phyloP scores from a whole-genome alignment of 30 jellyfish, hydroid and myxozoan genomes.

The Sanderia malayensis region DNA sequence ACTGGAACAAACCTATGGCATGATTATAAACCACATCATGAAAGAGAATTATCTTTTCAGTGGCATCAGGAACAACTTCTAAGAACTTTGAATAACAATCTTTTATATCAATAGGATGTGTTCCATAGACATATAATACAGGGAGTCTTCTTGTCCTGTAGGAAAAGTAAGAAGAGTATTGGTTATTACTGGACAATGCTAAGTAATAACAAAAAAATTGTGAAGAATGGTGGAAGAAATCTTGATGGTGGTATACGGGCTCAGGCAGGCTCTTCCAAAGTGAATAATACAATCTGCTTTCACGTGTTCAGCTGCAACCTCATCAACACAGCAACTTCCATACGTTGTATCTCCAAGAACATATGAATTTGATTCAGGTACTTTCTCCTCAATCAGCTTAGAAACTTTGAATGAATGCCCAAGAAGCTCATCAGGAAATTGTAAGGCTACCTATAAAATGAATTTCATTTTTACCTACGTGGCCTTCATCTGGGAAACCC shows the following conservation, averaged over 20 bases:
- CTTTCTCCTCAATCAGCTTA: constrained; percentile 34
- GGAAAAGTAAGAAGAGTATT: too few relatives aligned
- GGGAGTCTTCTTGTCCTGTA: constrained; percentile 74
- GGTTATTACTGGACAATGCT: too few relatives aligned
- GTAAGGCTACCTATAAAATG: constrained; percentile 76
- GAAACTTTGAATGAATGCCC: constrained; percentile 43
- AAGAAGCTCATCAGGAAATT: constrained; percentile 94
- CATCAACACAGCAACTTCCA: constrained; percentile 99
- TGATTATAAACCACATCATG: constrained; percentile 76
- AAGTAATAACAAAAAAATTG: too few relatives aligned
- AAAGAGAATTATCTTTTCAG: constrained; percentile 35
- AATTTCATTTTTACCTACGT: too few relatives aligned
- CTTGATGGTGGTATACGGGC: constrained; percentile 76
- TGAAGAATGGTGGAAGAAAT: too few relatives aligned
- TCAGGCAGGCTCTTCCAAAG: constrained; percentile 94
- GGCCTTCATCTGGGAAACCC: too few relatives aligned
- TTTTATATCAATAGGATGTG: constrained; percentile 29
- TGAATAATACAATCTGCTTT: constrained; percentile 90
- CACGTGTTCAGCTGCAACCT: constrained; percentile 93
- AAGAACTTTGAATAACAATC: constrained; percentile 28
- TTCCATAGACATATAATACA: constrained; percentile 70
- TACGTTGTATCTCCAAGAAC: constrained; percentile 95
- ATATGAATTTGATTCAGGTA: constrained; percentile 7
- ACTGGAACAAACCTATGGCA: constrained; percentile 35
- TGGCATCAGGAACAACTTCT: constrained; percentile 24